Base-by-base conservation (phyloP, 1,140 invertebrate genomes). In the Hycleus cichorii region DNA sequence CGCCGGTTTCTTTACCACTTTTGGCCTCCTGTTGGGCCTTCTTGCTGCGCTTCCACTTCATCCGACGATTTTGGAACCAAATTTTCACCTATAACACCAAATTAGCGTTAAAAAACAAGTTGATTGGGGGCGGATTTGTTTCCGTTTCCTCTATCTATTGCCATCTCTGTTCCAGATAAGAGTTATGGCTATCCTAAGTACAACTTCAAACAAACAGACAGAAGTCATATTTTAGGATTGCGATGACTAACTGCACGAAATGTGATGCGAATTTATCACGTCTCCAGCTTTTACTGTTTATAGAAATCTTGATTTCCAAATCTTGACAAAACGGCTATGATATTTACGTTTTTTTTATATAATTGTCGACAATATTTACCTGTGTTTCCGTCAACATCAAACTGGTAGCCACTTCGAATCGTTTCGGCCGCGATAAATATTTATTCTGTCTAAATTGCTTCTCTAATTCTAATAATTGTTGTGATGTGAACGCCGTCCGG, bases 391-490 rank as follows among this genome's bases (percentile, higher is more conserved):
- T 98, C 2, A 99, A 82, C 90, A 96, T 95, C 48, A 99, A 76
- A 44, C 91, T 93, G 18, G 95, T 98, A 39, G 97, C 97, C 5
- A 99, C 95, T 79, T 99, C 96, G 72, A 98, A 99, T 69, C 97
- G 80, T 77, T 98, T 98, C 1, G 97, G 97, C 67, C 97, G 81
- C 27, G 95, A 98, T 12, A 99, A 83, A 78, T 99, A 99, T 77
- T 98, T 99, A 80, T 98, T 98, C 80, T 97, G 92, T 49, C 93
- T 83, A 77, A 99, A 99, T 77, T 99, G 95, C 75, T 97, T 93
- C 76, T 99, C 97, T 66, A 99, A 77, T 78, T 99, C 96, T 56
- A 98, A 79, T 18, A 99, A 83, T 73, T 99, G 97, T 74, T 99
- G 95, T 9, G 91, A 95, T 0, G 96, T 98, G 78, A 99, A 99